Evolutionary conservation across 2,113 vertebrate species (phyloP).

Genomic region (Vanacampus margaritifer): DNA sequence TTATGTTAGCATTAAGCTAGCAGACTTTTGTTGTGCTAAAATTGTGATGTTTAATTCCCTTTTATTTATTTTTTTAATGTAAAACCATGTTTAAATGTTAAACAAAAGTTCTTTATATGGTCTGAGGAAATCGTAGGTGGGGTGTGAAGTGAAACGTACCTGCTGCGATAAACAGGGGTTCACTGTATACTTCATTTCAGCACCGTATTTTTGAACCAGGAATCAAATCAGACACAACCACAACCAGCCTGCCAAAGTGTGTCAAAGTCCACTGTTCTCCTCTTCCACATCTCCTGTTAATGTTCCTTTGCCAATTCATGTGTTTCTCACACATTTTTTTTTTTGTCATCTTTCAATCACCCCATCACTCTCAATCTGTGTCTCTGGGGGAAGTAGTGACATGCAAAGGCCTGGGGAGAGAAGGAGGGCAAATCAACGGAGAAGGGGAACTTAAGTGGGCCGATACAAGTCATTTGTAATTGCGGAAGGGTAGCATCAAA

Average conservation of each 20-base stretch:
- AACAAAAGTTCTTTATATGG: too few species aligned
- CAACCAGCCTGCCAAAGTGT: slow-evolving; percentile 30
- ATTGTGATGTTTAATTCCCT: too few species aligned
- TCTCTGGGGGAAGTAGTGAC: slow-evolving; percentile 70
- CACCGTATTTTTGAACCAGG: background rate
- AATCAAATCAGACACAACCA: slow-evolving; percentile 12
- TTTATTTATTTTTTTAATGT: too few species aligned
- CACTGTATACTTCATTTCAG: background rate
- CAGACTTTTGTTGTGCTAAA: too few species aligned
- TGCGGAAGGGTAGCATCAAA: slow-evolving; percentile 24
- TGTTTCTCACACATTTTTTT: slow-evolving; percentile 44
- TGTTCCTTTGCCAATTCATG: slow-evolving; percentile 48
- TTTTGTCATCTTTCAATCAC: slow-evolving; percentile 49
- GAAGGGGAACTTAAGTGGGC: slow-evolving; percentile 47
- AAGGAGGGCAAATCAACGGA: slow-evolving; percentile 61
- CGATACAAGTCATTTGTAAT: slow-evolving; percentile 35
- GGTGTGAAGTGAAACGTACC: too few species aligned
- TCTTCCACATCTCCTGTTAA: slow-evolving; percentile 52
- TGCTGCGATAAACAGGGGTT: background rate
- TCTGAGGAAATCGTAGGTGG: too few species aligned
- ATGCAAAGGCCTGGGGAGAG: slow-evolving; percentile 74
- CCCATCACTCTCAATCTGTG: slow-evolving; percentile 64
- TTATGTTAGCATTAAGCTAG: too few species aligned
- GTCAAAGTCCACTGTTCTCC: slow-evolving; percentile 49
- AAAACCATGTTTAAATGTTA: too few species aligned